Evolutionary conservation across 2,888 invertebrate genomes (phyloP).

Genomic region (Drosophila imparisetae): DNA sequence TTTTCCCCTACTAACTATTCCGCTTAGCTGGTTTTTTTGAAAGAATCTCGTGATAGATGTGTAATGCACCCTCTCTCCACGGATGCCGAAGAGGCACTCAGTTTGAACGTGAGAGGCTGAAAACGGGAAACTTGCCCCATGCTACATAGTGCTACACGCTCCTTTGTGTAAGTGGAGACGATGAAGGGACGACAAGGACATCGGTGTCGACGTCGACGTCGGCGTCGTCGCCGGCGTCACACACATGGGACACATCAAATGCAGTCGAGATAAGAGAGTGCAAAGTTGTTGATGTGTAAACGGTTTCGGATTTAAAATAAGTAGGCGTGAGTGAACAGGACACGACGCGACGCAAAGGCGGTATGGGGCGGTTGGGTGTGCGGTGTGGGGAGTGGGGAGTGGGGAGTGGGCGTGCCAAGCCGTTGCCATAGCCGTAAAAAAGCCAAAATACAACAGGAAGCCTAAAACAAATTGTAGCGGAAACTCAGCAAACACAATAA

Average conservation of each 20-base stretch:
- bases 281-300: conserved; percentile 70
- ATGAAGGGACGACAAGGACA: conserved; percentile 4
- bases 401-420: not conserved
- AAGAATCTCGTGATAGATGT: conserved; percentile 18
- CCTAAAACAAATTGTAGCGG: conserved; percentile 76
- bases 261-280: conserved; percentile 66
- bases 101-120: conserved; percentile 13
- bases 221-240: conserved; percentile 1
- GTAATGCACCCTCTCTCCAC: conserved; percentile 31
- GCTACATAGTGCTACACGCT: conserved; percentile 10
- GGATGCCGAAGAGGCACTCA: conserved; percentile 4
- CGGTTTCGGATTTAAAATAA: conserved; percentile 68
- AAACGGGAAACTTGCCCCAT: not conserved
- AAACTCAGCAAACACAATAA: conserved; percentile 77
- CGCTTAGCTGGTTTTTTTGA: conserved; percentile 4
- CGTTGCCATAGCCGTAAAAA: conserved; percentile 25
- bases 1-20: not conserved
- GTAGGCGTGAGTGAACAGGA: conserved; percentile 49
- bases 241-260: conserved; percentile 68
- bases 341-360: not conserved
- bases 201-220: not conserved
- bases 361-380: not conserved
- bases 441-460: conserved; percentile 55
- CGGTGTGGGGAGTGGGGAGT: not conserved
- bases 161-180: conserved; percentile 53